Evolutionary conservation across 2,888 invertebrate species (phyloP).

Genomic region (Chrysotoxum bicinctum): DNA sequence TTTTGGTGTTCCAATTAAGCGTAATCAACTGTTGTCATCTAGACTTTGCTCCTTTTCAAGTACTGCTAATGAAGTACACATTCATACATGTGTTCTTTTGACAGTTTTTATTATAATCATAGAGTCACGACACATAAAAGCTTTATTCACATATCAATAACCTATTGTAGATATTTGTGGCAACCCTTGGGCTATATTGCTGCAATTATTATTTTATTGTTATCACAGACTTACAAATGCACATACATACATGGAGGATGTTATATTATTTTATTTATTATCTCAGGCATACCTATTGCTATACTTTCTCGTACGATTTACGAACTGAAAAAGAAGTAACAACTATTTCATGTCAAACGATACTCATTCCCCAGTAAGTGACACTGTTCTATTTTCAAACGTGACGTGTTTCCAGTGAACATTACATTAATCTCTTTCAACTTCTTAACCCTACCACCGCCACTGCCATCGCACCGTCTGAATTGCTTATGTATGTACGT

Average conservation of each 20-base stretch:
- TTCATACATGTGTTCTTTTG: no score
- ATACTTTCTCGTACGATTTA: neutral
- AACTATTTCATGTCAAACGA: conserved; percentile 42
- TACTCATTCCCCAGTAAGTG: conserved; percentile 41
- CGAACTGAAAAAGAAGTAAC: neutral
- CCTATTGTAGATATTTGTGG: neutral
- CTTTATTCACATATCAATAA: neutral
- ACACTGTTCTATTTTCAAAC: conserved; percentile 67
- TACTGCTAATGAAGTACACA: no score
- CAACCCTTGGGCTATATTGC: neutral
- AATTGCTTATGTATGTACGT: no score
- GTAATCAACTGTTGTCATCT: no score
- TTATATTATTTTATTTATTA: conserved; percentile 9
- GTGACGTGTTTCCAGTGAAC: conserved; percentile 58
- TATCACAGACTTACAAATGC: neutral
- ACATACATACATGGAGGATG: neutral
- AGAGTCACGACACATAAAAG: neutral
- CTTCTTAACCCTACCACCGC: conserved; percentile 62
- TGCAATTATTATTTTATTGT: neutral
- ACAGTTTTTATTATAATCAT: no score
- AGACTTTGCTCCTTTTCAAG: no score
- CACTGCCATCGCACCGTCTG: no score
- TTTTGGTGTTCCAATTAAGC: no score
- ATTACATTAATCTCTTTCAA: conserved; percentile 67
- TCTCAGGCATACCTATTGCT: neutral